Base-by-base conservation (phyloP, 2,113 vertebrate species). In the Poeciliopsis occidentalis region DNA sequence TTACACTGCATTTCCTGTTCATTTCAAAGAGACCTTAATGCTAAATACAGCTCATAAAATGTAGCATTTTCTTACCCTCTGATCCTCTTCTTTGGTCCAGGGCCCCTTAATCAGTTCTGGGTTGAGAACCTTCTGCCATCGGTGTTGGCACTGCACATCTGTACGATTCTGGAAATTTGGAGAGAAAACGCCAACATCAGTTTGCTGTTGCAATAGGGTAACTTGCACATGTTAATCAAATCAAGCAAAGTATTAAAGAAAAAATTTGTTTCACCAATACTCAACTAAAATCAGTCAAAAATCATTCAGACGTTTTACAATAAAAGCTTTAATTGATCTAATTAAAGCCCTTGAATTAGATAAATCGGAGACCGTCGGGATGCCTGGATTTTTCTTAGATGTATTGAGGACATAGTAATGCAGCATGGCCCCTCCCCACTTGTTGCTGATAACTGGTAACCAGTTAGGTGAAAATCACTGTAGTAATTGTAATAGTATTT, bases 31-130 rank as follows among this genome's bases (percentile, higher is more conserved):
- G 30, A 24, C 67, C 57, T 31, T 31, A 1, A 72, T 31, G 13
- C 51, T 8, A 24, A 24, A 17, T 57, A 10, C 1, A 2, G 8
- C 24, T 24, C 51, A 57, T 57, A 57, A 71, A 60, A 4, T 34
- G 41, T 10, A 26, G 12, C 60, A 13, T 69, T 13, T 84, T 82
- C 94, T 94, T 95, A 99, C 98, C 95, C 97, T 94, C 90, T 99
- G 98, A 93, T 99, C 98, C 87, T 99, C 98, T 91, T 99, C 98
- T 94, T 99, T 99, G 85, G 98, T 99, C 98, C 98, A 99, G 0
- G 98, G 98, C 37, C 98, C 98, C 93, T 99, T 99, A 88, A 99
- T 99, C 87, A 99, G 97, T 90, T 99, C 98, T 80, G 98, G 98
- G 89, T 99, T 99, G 71, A 99, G 92, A 37, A 99, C 98, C 85